Base-by-base conservation (phyloP, 2,888 invertebrate genomes). In the Philaethria dido region DNA sequence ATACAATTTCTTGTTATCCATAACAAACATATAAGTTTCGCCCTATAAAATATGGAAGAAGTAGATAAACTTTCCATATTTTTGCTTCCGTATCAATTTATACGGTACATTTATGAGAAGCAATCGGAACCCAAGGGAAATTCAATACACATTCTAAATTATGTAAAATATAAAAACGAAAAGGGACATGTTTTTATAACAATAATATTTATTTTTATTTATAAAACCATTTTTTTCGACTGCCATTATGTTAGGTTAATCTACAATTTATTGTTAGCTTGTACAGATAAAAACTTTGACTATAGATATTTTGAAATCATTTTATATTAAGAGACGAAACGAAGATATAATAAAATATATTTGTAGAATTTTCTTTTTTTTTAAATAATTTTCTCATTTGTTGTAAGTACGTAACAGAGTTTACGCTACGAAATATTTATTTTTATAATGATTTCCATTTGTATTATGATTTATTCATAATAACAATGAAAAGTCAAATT, bases 1-100 rank as follows among this genome's bases (percentile, higher is more conserved):
- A 55, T 55, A 55, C 14, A 3, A 55, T 36, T 36, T 36, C 20
- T 54, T 54, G 54, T 54, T 45, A 29, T 48, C 22, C 14, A 54
- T 36, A 54, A 36, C 36, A 54, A 20, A 9, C 6, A 33, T 33
- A 54, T 33, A 33, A 54, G 33, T 54, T 54, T 54, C 18, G 54
- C 39, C 36, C 47, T 22, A 39, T 39, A 22, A n/a, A 42, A 39
- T 57, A 42, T 42, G 55, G 13, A 47, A 22, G 47, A 1, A 13
- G 47, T 13, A 47, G 20, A 22, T 22, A 6, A 45, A 47, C 20
- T 11, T 22, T 11, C 20, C 11, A 47, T 47, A 47, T 22, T 20
- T 20, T 47, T 6, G 22, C 20, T 22, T 20, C 3, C n/a, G 5
- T 22, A 50, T 22, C 50, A 22, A 25, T 50, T 50, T 50, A 50